Evolutionary conservation across 2,797 vertebrate genomes (phyloP).

Genomic region (Molossus alvarezi): DNA sequence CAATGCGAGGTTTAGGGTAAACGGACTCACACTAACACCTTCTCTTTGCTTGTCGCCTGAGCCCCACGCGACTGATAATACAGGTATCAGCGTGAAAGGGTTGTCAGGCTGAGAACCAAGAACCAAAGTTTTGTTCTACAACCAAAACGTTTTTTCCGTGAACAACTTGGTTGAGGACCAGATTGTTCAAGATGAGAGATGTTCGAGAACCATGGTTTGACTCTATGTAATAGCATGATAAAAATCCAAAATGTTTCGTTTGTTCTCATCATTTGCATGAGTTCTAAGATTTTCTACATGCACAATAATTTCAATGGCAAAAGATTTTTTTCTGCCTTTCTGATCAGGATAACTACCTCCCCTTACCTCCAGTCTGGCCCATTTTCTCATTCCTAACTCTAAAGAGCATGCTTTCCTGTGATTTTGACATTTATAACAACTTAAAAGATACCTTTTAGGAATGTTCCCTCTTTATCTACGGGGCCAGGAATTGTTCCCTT

Average conservation of each 20-base stretch:
- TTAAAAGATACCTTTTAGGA: background rate
- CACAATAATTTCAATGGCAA: background rate
- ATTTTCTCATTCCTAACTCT: background rate
- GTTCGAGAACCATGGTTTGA: background rate
- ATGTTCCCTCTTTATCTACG: background rate
- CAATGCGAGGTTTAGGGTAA: no score
- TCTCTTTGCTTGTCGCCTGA: no score
- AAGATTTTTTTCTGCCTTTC: background rate
- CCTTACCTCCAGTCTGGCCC: background rate
- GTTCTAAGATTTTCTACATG: background rate
- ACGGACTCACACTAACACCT: no score
- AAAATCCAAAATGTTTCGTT: conserved; percentile 17
- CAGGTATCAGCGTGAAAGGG: no score
- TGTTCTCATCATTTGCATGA: conserved; percentile 3
- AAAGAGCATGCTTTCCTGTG: background rate
- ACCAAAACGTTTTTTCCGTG: no score
- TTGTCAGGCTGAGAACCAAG: no score
- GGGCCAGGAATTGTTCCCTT: background rate
- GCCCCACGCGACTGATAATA: no score
- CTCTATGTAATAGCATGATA: background rate
- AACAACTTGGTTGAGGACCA: no score
- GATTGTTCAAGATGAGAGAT: no score
- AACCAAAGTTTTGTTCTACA: no score
- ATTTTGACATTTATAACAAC: background rate
- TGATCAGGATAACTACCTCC: background rate